Conservation (phyloP, 2,113 vertebrate genomes). For the Paraplagusia blochii region DNA sequence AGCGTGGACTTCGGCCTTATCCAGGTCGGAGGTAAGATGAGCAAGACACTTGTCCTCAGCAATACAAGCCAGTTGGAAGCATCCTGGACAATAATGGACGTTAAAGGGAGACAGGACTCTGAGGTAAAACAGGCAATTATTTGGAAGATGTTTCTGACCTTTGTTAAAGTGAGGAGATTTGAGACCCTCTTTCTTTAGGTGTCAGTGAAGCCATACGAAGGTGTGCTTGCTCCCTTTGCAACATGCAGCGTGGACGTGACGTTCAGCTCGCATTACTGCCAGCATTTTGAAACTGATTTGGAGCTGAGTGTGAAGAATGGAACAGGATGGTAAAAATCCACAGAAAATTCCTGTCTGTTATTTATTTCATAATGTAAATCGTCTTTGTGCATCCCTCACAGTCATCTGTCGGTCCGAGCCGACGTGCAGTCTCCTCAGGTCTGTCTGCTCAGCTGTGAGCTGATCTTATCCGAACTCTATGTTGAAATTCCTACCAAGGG, state of each 20-base stretch:
- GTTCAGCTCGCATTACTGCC: conserved; percentile 75
- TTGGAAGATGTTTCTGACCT: no score
- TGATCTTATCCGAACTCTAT: conserved; percentile 80
- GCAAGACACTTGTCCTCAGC: conserved; percentile 70
- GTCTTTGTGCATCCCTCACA: conserved; percentile 61
- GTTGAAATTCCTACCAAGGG: conserved; percentile 73
- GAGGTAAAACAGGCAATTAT: conserved; percentile 50
- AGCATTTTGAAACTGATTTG: conserved; percentile 79
- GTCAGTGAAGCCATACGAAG: conserved; percentile 74
- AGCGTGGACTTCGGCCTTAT: conserved; percentile 84
- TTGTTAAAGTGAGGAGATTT: no score
- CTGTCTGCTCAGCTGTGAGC: conserved; percentile 79
- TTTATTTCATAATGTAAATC: no score
- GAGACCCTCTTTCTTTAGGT: conserved; percentile 35
- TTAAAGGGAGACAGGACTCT: neutral
- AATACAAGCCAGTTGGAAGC: conserved; percentile 83
- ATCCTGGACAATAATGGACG: conserved; percentile 76
- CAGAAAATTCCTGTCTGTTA: no score
- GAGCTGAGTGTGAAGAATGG: conserved; percentile 84
- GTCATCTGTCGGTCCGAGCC: conserved; percentile 83
- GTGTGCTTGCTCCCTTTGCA: conserved; percentile 76
- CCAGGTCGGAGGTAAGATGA: conserved; percentile 67
- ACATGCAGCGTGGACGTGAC: conserved; percentile 72
- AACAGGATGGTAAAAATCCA: conserved; percentile 77
- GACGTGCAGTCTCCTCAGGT: conserved; percentile 83